Evolutionary conservation across 2,797 vertebrate species (phyloP).

Genomic region (Synaphobranchus kaupii): DNA sequence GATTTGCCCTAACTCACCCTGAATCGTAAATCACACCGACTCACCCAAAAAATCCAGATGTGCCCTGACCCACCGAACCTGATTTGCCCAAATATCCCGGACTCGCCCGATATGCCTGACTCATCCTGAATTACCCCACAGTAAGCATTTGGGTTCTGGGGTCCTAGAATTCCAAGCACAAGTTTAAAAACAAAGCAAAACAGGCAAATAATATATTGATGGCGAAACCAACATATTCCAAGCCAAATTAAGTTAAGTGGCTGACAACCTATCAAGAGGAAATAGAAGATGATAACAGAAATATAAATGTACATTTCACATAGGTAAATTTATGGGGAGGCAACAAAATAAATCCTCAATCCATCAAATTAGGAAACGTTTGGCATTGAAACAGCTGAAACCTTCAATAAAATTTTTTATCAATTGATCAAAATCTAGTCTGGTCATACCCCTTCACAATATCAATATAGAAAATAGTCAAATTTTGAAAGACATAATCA

Average conservation of each 20-base stretch:
- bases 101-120: not conserved
- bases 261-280: not conserved
- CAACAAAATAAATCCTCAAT: not conserved
- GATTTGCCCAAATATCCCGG: not conserved
- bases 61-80: not conserved
- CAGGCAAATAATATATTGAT: not conserved
- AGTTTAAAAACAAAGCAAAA: not conserved
- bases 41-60: not conserved
- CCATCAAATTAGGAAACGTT: not conserved
- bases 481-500: constrained; percentile 29
- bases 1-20: not conserved
- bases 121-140: not conserved
- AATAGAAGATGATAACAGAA: not conserved
- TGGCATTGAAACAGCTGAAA: not conserved
- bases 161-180: not conserved
- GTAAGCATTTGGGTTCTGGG: too few relatives aligned
- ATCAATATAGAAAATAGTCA: not conserved
- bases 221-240: not conserved
- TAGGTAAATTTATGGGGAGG: not conserved
- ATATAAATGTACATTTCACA: not conserved
- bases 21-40: not conserved
- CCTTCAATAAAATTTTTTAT: not conserved
- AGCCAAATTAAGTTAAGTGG: not conserved
- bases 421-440: constrained; percentile 28
- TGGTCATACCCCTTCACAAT: constrained; percentile 28